phyloP scores from a whole-genome alignment of 1,140 invertebrate species.

The Heliconius congener region DNA sequence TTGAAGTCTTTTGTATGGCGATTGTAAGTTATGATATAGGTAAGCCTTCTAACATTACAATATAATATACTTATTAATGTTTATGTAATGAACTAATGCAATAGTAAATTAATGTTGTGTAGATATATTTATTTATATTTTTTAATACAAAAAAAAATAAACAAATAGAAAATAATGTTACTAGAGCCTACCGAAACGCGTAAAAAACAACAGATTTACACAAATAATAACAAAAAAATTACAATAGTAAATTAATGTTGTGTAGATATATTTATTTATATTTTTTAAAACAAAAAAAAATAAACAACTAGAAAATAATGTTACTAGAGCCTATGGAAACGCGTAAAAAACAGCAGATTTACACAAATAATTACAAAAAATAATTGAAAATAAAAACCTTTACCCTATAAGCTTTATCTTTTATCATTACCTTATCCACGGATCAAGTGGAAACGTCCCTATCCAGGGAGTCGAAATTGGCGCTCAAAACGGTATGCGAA shows the following conservation, averaged over 20 bases:
- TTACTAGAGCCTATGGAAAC: background rate
- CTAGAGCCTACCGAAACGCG: background rate
- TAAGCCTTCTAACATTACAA: background rate
- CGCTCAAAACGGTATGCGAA: constrained; percentile 74
- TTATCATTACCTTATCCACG: constrained; percentile 58
- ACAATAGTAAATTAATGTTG: no score
- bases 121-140: no score
- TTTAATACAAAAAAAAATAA: no score
- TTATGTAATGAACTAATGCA: no score
- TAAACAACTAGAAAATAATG: no score
- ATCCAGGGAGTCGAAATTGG: constrained; percentile 71
- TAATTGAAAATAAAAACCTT: background rate
- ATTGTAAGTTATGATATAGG: constrained; percentile 1
- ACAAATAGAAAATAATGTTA: no score
- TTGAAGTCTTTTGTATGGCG: constrained; percentile 42
- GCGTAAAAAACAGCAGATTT: background rate
- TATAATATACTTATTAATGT: no score
- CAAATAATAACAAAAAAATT: background rate
- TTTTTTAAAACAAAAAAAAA: background rate
- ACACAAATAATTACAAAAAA: background rate
- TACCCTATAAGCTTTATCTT: constrained; percentile 36
- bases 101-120: no score
- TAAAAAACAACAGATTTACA: background rate
- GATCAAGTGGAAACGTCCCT: constrained; percentile 56
- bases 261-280: no score